Evolutionary conservation across 2,113 vertebrate species (phyloP).

Genomic region (Aplodontia rufa): DNA sequence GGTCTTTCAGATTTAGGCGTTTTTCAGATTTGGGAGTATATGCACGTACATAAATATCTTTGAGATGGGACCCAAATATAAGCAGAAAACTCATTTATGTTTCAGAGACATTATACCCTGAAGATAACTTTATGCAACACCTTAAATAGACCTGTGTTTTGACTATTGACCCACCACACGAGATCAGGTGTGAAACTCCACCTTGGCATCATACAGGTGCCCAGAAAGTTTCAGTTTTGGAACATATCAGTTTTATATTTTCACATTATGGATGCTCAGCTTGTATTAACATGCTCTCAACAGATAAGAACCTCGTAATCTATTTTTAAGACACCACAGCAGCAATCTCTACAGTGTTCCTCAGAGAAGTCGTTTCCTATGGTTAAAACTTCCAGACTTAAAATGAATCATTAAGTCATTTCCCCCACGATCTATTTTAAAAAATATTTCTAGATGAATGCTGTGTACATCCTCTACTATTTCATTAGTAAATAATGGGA

Average conservation of each 20-base stretch:
- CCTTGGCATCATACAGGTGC: not conserved
- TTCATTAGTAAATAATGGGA: conserved; percentile 52
- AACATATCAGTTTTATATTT: not conserved
- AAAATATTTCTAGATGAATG: conserved; percentile 55
- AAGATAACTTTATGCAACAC: not conserved
- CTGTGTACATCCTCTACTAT: conserved; percentile 4
- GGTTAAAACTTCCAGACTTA: conserved; percentile 38
- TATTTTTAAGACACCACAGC: not conserved
- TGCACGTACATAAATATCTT: not conserved
- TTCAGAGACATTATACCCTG: not conserved
- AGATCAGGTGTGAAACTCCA: not conserved
- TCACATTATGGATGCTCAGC: not conserved
- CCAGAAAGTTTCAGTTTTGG: not conserved
- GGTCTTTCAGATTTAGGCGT: not conserved
- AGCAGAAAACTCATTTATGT: not conserved
- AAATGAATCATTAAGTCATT: not conserved
- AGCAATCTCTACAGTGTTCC: not conserved
- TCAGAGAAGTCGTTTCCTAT: not conserved
- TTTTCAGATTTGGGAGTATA: not conserved
- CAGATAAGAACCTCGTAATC: not conserved
- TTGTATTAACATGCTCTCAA: not conserved
- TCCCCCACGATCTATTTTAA: conserved; percentile 22
- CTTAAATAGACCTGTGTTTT: not conserved
- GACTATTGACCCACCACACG: not conserved
- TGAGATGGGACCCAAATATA: not conserved